A percentile compares a stretch with the other conserved stretches of the same genome.
Conservation (phyloP, 2,113 vertebrate species). For the Nothoprocta perdicaria region DNA sequence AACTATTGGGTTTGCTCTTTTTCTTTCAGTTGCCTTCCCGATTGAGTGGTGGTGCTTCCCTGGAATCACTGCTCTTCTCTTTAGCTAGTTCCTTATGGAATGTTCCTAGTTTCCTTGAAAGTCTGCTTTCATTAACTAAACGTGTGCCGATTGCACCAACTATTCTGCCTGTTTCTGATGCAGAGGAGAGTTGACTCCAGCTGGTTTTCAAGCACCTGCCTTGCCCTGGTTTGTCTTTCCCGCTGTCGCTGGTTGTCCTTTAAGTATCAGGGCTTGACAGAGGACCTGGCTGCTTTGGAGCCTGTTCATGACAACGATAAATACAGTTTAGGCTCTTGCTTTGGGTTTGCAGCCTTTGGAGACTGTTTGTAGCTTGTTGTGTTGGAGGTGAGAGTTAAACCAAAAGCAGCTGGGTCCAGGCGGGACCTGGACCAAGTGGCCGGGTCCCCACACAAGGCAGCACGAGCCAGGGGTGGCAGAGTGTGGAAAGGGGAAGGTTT, state of each 20-base stretch:
- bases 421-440: neutral
- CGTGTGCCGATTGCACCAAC: neutral
- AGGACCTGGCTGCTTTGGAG: neutral
- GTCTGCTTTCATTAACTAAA: neutral
- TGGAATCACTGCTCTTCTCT: neutral
- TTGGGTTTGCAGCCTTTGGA: neutral
- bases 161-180: neutral
- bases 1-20: neutral
- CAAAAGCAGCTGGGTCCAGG: accelerated
- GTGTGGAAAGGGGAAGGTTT: neutral
- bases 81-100: neutral
- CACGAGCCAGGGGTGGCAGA: neutral
- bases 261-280: neutral
- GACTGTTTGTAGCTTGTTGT: neutral
- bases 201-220: neutral
- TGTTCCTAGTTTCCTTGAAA: neutral
- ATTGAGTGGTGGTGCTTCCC: neutral
- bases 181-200: accelerated
- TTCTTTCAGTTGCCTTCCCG: neutral
- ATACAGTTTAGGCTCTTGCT: neutral
- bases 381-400: neutral
- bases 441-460: accelerated
- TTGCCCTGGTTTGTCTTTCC: neutral
- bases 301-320: neutral
- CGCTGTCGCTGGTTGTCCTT: neutral